Base-by-base conservation (phyloP, 2,888 invertebrate genomes). In the Alloscopus bannaensis region DNA sequence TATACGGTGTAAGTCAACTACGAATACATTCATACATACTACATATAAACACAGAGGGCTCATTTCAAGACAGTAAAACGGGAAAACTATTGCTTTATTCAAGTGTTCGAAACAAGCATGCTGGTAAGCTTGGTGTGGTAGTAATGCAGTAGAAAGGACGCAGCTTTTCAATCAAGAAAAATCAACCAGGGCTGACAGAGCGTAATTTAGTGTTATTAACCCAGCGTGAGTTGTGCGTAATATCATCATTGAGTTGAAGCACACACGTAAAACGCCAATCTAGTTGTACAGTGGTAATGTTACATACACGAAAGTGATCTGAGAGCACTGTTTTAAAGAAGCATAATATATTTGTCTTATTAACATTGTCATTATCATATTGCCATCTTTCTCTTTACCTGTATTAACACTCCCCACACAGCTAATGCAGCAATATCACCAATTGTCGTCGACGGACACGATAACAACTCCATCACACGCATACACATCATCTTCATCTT, bases 171-270 rank as follows among this genome's bases (percentile, higher is more conserved):
- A 79, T 79, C 79, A 79, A 71, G 66, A 72, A 72, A 68, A 72
- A 72, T 75, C 75, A 75, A 75, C 75, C 66, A 40, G 66, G 66
- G 72, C 79, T 79, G 73, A 80, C 80, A 80, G 62, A 73, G 50
- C 69, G 73, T 75, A 80, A 80, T 80, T 80, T 80, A 80, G 69
- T 75, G 75, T 75, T 80, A 80, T 80, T 80, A 80, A 75, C 80
- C 70, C 80, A 80, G 80, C 70, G 75, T 69, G 80, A 75, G 80
- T 60, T 79, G 60, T 79, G n/a, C n/a, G 79, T 79, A 79, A 50
- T 79, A 79, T 66, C 70, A 71, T 70, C 70, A 65, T 78, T 57
- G 47, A 65, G 24, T 62, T 77, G 45, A 69, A 69, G 62, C 59
- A 73, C 64, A 62, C 24, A 57, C 29, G 29, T 29, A 26, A 57